Evolutionary conservation across 2,113 vertebrate genomes (phyloP).

Genomic region (Salvelinus sp.): DNA sequence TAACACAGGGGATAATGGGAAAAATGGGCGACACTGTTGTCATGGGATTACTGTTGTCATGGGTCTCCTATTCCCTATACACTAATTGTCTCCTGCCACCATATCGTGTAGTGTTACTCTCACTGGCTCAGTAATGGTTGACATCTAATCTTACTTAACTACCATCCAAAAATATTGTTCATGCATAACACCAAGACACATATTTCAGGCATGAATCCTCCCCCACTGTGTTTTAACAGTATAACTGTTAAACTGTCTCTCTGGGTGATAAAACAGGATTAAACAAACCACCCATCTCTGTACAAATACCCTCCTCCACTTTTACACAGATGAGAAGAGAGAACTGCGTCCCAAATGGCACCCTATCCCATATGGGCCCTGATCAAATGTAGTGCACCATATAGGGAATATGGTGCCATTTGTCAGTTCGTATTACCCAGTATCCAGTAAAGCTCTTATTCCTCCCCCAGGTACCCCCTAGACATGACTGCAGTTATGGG

Average conservation of each 20-base stretch:
- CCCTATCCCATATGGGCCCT: no score
- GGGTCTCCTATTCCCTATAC: neutral
- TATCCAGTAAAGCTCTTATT: constrained; percentile 37
- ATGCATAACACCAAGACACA: constrained; percentile 12
- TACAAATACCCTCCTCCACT: constrained; percentile 40
- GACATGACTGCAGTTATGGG: constrained; percentile 44
- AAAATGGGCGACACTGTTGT: neutral
- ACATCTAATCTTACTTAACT: neutral
- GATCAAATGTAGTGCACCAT: neutral
- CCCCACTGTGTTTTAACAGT: neutral
- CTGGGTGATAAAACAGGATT: constrained; percentile 19
- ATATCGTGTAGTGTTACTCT: neutral
- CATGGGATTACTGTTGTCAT: neutral
- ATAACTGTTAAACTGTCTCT: constrained; percentile 27
- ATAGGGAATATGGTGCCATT: neutral
- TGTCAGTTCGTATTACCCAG: neutral
- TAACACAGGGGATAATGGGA: no score
- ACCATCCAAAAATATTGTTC: neutral
- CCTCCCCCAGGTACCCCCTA: constrained; percentile 24
- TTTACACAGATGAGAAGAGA: constrained; percentile 16
- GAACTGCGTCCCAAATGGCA: neutral
- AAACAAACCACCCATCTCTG: neutral
- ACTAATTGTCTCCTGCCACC: constrained; percentile 5
- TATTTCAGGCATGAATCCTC: constrained; percentile 16
- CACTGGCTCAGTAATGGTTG: constrained; percentile 8